Percentiles rank a stretch among this genome's conserved stretches.
Evolutionary conservation across 2,888 invertebrate genomes (phyloP).

Genomic region (Athalia rosae): DNA sequence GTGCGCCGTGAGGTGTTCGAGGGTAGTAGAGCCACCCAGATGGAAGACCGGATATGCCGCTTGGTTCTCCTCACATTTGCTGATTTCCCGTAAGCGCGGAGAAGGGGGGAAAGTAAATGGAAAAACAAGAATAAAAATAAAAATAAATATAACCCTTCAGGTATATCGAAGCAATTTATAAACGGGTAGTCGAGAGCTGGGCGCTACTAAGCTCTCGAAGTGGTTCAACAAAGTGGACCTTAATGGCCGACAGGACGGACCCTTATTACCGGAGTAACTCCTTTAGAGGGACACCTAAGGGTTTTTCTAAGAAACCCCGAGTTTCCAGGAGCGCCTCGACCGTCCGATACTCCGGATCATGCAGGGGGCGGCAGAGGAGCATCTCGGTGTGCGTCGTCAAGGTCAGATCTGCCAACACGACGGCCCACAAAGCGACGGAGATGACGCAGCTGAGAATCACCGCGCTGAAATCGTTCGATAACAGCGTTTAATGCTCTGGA

Average conservation of each 20-base stretch:
- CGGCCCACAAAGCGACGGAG: constrained; percentile 78
- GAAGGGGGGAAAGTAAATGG: constrained; percentile 17
- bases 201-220: background rate
- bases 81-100: constrained; percentile 63
- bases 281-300: constrained; percentile 76
- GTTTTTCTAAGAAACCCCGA: constrained; percentile 68
- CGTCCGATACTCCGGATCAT: constrained; percentile 80
- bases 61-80: constrained; percentile 83
- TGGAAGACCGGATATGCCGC: constrained; percentile 85
- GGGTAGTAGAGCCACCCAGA: constrained; percentile 81
- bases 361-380: constrained; percentile 83
- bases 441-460: constrained; percentile 77
- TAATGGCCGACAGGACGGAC: constrained; percentile 45
- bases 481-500: background rate
- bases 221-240: constrained; percentile 34
- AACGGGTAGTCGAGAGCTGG: background rate
- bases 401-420: constrained; percentile 77
- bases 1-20: constrained; percentile 81
- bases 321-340: constrained; percentile 81
- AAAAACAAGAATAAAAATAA: background rate
- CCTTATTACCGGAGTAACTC: constrained; percentile 76
- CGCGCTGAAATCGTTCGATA: constrained; percentile 70
- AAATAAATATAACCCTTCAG: background rate
- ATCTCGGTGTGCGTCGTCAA: constrained; percentile 81
- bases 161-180: background rate